Evolutionary conservation across 2,888 invertebrate species (phyloP), one percentile per base, ranked within the genome.

Genomic region (Polydrusus cervinus): DNA sequence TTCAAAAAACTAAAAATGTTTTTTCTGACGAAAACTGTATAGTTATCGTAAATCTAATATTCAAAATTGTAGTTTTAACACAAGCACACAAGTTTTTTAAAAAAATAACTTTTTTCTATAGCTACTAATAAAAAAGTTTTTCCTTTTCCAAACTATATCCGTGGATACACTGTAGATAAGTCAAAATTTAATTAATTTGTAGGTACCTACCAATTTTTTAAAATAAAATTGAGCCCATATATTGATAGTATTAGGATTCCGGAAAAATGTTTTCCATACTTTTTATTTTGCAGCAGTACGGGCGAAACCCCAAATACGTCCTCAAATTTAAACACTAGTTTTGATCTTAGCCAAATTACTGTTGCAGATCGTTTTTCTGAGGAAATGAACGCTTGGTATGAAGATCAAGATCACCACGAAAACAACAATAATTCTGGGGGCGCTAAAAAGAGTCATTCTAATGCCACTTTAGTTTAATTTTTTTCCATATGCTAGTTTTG

Each of bases 341-440:
- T 85, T 40, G 83, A 86, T 79, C 78, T 84, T 69, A 84, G 81
- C 80, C 84, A 84, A 47, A 67, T 85, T 51, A 85, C 87, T 53
- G 84, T 89, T 61, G 88, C 88, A 2, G 88, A 89, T 62, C 87
- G 87, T 69, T 89, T 89, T 82, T 88, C 89, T n/a, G 88, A 88
- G 38, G 90, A 90, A 84, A 89, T 90, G 89, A 86, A 90, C 76
- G 88, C 89, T n/a, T 90, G 90, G 90, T 90, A 89, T 78, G 86
- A 87, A 82, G 87, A 86, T 74, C 87, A 86, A 25, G 82, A 83
- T 65, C 78, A 82, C 47, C 80, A 78, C 51, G 83, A 85, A 30
- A 84, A 82, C 72, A 83, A 82, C 67, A 83, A 34, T 34, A 34
- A 81, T 75, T 73, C 81, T 45, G 80, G 74, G 71, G 75, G 79